phyloP scores from a whole-genome alignment of 2,113 vertebrate genomes.

The Oncorhynchus gorbuscha region DNA sequence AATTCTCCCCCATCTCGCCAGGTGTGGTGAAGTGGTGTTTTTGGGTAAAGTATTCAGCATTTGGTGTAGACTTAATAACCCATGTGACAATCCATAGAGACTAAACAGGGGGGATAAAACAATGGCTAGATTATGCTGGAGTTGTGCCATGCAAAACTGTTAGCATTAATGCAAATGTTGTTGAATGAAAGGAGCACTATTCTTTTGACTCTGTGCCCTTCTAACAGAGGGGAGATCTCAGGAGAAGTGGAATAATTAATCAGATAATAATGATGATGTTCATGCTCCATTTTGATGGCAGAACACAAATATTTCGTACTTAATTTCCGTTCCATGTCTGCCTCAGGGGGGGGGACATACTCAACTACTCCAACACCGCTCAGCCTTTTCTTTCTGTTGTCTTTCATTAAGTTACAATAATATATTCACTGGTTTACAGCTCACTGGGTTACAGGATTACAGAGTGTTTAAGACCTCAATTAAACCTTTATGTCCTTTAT shows the following conservation, averaged over 20 bases:
- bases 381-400: background rate
- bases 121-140: slow-evolving; percentile 37
- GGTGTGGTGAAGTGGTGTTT: background rate
- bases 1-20: no score
- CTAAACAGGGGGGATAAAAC: slow-evolving; percentile 3
- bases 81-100: background rate
- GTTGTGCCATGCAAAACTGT: slow-evolving; percentile 52
- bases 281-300: slow-evolving; percentile 45
- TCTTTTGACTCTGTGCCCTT: slow-evolving; percentile 66
- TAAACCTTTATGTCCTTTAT: background rate
- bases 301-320: slow-evolving; percentile 46
- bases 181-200: slow-evolving; percentile 62
- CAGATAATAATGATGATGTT: slow-evolving; percentile 74
- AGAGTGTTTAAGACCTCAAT: background rate
- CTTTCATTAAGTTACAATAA: background rate
- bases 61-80: background rate
- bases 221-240: slow-evolving; percentile 59
- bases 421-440: background rate
- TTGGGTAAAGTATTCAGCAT: background rate
- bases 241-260: slow-evolving; percentile 72
- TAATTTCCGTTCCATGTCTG: background rate
- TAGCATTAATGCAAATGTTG: slow-evolving; percentile 68
- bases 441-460: background rate
- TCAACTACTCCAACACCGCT: no score
- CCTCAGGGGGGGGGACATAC: background rate